Evolutionary conservation across 2,797 vertebrate species (phyloP).

Genomic region (Sebastes itinus): DNA sequence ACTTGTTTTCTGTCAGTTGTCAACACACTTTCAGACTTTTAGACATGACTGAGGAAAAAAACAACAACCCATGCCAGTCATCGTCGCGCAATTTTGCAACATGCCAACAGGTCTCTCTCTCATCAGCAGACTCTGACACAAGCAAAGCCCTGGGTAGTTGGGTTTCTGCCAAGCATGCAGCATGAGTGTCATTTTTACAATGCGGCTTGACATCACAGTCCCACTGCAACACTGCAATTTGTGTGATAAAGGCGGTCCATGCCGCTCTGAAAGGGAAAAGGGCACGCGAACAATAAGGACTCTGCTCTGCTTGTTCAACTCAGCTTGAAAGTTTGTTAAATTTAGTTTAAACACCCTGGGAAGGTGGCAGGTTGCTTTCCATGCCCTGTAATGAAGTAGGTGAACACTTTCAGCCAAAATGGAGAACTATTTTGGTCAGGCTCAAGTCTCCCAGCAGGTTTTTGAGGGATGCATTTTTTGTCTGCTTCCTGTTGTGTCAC

Average conservation of each 20-base stretch:
- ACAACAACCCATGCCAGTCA: conserved; percentile 30
- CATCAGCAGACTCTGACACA: conserved; percentile 54
- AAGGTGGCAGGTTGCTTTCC: conserved; percentile 60
- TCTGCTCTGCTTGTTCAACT: conserved; percentile 40
- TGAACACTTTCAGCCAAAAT: conserved; percentile 27
- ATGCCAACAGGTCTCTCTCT: conserved; percentile 54
- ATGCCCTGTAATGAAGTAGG: conserved; percentile 42
- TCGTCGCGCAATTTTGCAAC: conserved; percentile 30
- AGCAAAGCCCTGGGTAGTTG: conserved; percentile 60
- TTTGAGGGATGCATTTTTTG: conserved; percentile 33
- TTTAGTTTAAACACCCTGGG: conserved; percentile 66
- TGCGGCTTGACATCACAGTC: conserved; percentile 62
- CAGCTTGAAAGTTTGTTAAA: conserved; percentile 70
- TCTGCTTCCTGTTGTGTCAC: conserved; percentile 41
- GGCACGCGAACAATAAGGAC: conserved; percentile 59
- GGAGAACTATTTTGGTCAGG: conserved; percentile 41
- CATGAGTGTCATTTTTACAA: conserved; percentile 67
- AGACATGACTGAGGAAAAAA: not conserved
- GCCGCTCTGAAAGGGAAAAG: conserved; percentile 53
- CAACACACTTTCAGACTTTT: conserved; percentile 6
- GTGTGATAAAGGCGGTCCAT: conserved; percentile 68
- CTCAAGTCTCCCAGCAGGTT: conserved; percentile 48
- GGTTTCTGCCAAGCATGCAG: conserved; percentile 65
- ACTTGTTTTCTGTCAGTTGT: not conserved
- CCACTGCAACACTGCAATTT: conserved; percentile 72